Conservation (phyloP, 1,140 invertebrate genomes). For the Octopus bimaculoides region DNA sequence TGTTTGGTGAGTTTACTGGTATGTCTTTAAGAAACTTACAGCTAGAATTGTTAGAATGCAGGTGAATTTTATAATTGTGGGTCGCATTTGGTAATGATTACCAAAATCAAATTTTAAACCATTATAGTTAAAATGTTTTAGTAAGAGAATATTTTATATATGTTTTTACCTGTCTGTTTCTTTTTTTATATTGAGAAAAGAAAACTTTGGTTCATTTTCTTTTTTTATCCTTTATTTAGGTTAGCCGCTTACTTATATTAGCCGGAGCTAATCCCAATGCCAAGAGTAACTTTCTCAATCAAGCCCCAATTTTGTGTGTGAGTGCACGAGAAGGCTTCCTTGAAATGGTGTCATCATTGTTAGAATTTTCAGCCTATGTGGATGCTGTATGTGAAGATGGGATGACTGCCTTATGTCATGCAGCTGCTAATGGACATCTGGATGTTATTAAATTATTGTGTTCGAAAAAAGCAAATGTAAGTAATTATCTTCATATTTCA, state of each 20-base stretch:
- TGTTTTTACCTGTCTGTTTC: too few species aligned
- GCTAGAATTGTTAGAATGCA: too few species aligned
- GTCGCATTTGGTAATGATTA: too few species aligned
- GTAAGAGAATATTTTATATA: too few species aligned
- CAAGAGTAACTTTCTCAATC: conserved; percentile 74
- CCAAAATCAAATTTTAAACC: too few species aligned
- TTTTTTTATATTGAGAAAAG: too few species aligned
- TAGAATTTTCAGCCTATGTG: conserved; percentile 51
- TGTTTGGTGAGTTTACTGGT: too few species aligned
- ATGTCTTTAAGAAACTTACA: too few species aligned
- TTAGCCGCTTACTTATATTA: conserved; percentile 83
- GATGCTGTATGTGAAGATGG: conserved; percentile 45
- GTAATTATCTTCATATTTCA: not conserved
- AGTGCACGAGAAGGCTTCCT: conserved; percentile 83
- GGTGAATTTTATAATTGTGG: too few species aligned
- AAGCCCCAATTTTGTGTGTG: conserved; percentile 82
- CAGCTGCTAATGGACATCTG: conserved; percentile 69
- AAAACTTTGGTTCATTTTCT: not conserved
- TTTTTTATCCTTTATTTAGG: conserved; percentile 56
- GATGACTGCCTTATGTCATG: conserved; percentile 54
- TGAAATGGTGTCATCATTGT: conserved; percentile 48
- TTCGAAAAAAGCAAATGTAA: conserved; percentile 67
- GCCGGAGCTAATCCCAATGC: conserved; percentile 84
- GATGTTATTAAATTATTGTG: conserved; percentile 81
- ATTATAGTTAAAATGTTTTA: too few species aligned